Evolutionary conservation across 2,113 vertebrate genomes (phyloP), one percentile per base, ranked within the genome.

Genomic region (Gobio gobio): DNA sequence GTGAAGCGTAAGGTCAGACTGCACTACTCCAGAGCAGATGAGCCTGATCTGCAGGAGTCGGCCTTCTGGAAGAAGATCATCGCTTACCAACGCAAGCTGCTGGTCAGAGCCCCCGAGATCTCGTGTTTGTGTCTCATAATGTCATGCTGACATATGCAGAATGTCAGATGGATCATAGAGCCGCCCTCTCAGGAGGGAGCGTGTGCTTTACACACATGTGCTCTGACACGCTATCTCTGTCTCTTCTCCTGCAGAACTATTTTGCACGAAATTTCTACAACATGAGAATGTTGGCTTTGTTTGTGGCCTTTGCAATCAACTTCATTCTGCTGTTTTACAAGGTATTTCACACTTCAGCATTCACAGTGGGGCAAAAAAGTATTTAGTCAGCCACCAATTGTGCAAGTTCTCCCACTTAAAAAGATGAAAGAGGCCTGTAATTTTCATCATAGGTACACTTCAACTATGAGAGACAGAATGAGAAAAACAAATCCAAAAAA

Each of bases 241-340:
- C 13, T 43, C 88, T 47, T 89, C 64, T 88, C 89, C 92, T 93
- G 78, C 92, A 99, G 98, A 99, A 99, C 93, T 99, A 99, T 90
- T 99, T 99, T 94, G 97, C 98, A 26, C 95, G 98, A 83, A 99
- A 99, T 93, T 99, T 99, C 90, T 99, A 99, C 95, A 99, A 99
- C 92, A 99, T 99, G 98, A 96, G 98, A 89, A 99, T 99, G 98
- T 87, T 99, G 92, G 98, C 98, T 0, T 90, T 99, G 84, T 97
- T 99, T 91, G 97, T 99, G 43, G 98, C 98, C 58, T 99, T 99
- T 88, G 97, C 98, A 10, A 99, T 99, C 92, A 99, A 99, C 92
- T 99, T 99, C 86, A 99, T 99, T 90, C 94, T 99, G 63, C 96
- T 99, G 56, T 99, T 99, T 91, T 99, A 99, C 86, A 99, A 99